phyloP scores from a whole-genome alignment of 2,888 invertebrate genomes.

The Chelonus formosanus region DNA sequence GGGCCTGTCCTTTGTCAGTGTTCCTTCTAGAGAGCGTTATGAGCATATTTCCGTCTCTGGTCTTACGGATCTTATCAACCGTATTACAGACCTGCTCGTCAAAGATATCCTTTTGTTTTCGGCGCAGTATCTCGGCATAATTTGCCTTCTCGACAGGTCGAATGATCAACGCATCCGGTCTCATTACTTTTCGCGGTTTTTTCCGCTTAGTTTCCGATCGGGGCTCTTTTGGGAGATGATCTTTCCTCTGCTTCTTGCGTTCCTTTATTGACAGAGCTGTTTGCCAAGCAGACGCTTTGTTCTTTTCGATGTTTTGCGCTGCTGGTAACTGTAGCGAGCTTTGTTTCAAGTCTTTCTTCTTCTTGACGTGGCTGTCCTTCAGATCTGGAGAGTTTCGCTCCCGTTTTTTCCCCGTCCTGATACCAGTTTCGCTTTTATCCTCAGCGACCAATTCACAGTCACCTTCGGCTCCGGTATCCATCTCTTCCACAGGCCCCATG shows the following conservation, averaged over 20 bases:
- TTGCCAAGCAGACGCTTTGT: neutral
- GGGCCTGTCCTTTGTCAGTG: constrained; percentile 8
- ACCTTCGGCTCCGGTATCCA: constrained; percentile 2
- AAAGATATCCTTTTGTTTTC: constrained; percentile 18
- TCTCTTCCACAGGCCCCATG: neutral
- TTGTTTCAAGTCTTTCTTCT: neutral
- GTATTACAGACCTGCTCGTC: constrained; percentile 20
- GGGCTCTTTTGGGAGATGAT: neutral
- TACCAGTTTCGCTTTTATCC: neutral
- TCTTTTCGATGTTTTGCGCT: neutral
- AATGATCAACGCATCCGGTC: constrained; percentile 32
- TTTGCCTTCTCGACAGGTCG: constrained; percentile 26
- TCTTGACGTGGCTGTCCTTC: neutral
- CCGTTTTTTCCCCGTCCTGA: neutral
- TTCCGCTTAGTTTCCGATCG: neutral
- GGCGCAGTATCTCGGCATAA: constrained; percentile 32
- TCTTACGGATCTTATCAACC: constrained; percentile 30
- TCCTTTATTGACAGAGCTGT: neutral
- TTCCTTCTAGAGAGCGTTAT: constrained; percentile 17
- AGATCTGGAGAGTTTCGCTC: neutral
- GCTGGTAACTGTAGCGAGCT: neutral
- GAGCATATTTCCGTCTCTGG: constrained; percentile 23
- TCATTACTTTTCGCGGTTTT: constrained; percentile 12
- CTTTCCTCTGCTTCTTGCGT: neutral
- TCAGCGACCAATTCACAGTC: neutral